phyloP scores from a whole-genome alignment of 2,113 vertebrate species.

The Orthonyx spaldingii region DNA sequence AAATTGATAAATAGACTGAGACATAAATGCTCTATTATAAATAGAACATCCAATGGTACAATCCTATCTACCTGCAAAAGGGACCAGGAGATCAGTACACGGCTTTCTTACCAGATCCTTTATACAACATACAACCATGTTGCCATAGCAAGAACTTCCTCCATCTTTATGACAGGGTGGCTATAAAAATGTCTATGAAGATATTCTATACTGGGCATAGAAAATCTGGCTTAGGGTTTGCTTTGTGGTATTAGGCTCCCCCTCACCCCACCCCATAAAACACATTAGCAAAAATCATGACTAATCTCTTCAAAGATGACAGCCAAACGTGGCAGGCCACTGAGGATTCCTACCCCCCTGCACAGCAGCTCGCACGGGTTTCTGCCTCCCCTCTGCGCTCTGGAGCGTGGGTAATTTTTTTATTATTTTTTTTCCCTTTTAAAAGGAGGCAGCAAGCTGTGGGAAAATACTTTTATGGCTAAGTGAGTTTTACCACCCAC shows the following conservation, averaged over 20 bases:
- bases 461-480: conserved; percentile 68
- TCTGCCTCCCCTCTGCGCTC: neutral
- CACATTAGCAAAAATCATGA: neutral
- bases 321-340: neutral
- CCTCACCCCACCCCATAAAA: neutral
- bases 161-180: neutral
- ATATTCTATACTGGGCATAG: neutral
- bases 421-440: neutral
- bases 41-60: neutral
- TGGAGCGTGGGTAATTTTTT: conserved; percentile 31
- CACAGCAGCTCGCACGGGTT: neutral
- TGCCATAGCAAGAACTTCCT: neutral
- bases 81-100: neutral
- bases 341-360: neutral
- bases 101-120: neutral
- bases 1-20: too few species aligned
- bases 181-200: neutral
- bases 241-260: neutral
- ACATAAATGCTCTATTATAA: neutral
- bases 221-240: neutral
- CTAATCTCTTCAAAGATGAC: neutral
- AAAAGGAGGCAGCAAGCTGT: conserved; percentile 24
- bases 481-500: conserved; percentile 73
- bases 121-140: neutral
- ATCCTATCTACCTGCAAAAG: neutral